phyloP scores from a whole-genome alignment of 2,113 vertebrate genomes.

The Morone chrysops region DNA sequence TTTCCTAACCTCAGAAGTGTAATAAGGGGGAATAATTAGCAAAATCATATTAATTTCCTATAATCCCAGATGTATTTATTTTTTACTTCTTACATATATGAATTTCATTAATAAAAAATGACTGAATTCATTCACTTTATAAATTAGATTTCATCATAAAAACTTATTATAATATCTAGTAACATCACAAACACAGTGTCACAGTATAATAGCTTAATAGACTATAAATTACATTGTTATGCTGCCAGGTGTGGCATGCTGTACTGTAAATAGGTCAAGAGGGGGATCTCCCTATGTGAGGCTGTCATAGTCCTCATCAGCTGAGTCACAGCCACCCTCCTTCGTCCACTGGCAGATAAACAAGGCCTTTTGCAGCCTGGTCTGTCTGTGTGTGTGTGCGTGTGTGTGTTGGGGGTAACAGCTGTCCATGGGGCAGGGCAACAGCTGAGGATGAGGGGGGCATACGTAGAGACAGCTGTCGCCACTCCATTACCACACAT shows the following conservation, averaged over 20 bases:
- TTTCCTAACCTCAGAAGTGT: constrained; percentile 52
- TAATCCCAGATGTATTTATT: constrained; percentile 26
- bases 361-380: constrained; percentile 85
- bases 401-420: constrained; percentile 85
- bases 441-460: constrained; percentile 92
- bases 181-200: neutral
- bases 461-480: constrained; percentile 88
- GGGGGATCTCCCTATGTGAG: constrained; percentile 42
- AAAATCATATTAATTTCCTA: constrained; percentile 39
- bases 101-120: constrained; percentile 14
- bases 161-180: neutral
- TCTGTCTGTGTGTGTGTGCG: constrained; percentile 66
- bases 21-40: constrained; percentile 51
- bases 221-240: neutral
- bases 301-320: constrained; percentile 72
- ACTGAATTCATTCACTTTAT: neutral
- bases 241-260: constrained; percentile 29
- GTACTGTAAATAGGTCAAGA: constrained; percentile 46
- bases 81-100: constrained; percentile 21
- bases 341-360: constrained; percentile 85
- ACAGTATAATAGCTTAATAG: too few species aligned
- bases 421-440: constrained; percentile 92
- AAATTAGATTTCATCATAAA: neutral
- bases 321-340: constrained; percentile 80
- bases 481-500: constrained; percentile 85